Evolutionary conservation across 2,888 invertebrate species (phyloP), one percentile per base, ranked within the genome.

Genomic region (Cheiracanthium punctorium): DNA sequence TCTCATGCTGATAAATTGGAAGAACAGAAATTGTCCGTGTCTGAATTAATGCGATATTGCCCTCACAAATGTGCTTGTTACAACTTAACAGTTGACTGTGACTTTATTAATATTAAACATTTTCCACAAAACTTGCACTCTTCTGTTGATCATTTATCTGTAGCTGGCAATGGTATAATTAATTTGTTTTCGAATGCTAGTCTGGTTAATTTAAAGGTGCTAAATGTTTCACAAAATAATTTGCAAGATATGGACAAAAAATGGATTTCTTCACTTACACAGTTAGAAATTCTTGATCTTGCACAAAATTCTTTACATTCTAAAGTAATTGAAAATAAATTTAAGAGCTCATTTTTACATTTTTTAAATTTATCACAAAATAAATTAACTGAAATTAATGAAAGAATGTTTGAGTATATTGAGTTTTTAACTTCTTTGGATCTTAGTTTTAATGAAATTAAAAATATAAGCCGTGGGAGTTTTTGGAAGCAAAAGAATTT

Each of bases 361-460:
- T 30, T 73, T 52, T 37, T 88, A 58, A 71, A 88, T 76, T 65
- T 88, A 29, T 80, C 88, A 7, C 32, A 41, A 24, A 88, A 88
- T 64, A 67, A 43, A 69, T 76, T 88, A 32, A n/a, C 32, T 58
- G 29, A 64, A 33, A 37, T 84, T 20, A 72, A 76, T 14, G 48
- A 52, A 7, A 24, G 28, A 8, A 76, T 80, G 32, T 91, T 92
- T 77, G 73, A 80, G 14, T 89, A 89, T 20, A 89, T 91, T 52
- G 75, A 70, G 12, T 85, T 88, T 10, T 89, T 92, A 41, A 64
- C 81, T 41, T 74, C 80, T 5, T 89, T 92, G 43, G 91, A 91
- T 89, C 82, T 91, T 33, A 90, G 91, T 72, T 80, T 88, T 82
- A 92, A 91, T 82, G 65, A 90, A 5, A 92, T 94, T 91, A 93